These are phyloP conservation scores for Drosophila sucinea DNA, from an alignment of 1,140 invertebrate species.

Conservation along the genomic window DNA sequence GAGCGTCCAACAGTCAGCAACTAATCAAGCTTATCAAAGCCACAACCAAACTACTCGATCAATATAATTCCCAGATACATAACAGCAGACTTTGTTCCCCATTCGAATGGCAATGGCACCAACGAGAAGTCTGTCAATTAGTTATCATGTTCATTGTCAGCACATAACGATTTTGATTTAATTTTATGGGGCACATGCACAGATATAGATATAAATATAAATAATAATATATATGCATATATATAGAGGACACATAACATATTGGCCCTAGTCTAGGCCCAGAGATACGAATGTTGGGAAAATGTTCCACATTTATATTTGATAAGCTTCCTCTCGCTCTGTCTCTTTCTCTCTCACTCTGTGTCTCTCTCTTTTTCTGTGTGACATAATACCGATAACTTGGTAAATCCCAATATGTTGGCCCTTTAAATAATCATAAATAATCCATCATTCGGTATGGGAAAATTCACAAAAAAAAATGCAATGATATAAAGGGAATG, in stretches of 20 bases:
- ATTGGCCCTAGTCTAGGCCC: not conserved
- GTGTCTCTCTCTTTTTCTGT: not conserved
- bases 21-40: conserved; percentile 53
- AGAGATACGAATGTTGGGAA: conserved; percentile 5
- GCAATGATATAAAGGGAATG: no score
- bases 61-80: conserved; percentile 42
- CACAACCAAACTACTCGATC: conserved; percentile 48
- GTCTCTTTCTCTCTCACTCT: not conserved
- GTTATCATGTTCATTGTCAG: conserved; percentile 77
- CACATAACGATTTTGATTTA: conserved; percentile 75
- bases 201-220: conserved; percentile 6
- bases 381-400: conserved; percentile 8
- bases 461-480: conserved; percentile 1
- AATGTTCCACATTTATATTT: conserved; percentile 14
- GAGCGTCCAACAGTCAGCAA: conserved; percentile 18
- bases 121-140: conserved; percentile 73
- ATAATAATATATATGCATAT: not conserved
- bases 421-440: conserved; percentile 11
- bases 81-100: conserved; percentile 35
- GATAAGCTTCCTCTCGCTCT: not conserved
- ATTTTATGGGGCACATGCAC: conserved; percentile 49
- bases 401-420: conserved; percentile 11
- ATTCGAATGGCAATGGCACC: conserved; percentile 31
- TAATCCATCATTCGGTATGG: conserved; percentile 8
- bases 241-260: conserved; percentile 4